These are phyloP conservation scores for Lasioglossum lativentre DNA, from an alignment of 2,888 invertebrate species.

Conservation along the genomic window DNA sequence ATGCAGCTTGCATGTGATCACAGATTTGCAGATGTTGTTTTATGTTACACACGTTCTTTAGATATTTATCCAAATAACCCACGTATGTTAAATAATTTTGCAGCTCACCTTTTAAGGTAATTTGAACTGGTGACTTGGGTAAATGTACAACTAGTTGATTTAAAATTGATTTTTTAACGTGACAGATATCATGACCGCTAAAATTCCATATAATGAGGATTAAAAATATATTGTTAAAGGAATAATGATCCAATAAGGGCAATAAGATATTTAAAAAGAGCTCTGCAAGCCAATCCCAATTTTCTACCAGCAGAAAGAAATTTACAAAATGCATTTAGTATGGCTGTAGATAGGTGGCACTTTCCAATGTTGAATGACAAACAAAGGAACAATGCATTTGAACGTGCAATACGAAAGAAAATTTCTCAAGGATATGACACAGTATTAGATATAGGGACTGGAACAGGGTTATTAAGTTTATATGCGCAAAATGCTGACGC, in stretches of 20 bases:
- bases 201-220: constrained; percentile 60
- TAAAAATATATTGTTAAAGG: constrained; percentile 82
- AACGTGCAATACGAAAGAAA: constrained; percentile 87
- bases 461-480: constrained; percentile 91
- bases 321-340: constrained; percentile 89
- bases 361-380: constrained; percentile 93
- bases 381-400: constrained; percentile 88
- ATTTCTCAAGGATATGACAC: constrained; percentile 85
- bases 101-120: constrained; percentile 77
- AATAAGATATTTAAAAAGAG: constrained; percentile 86
- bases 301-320: constrained; percentile 88
- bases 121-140: constrained; percentile 17
- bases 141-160: constrained; percentile 33
- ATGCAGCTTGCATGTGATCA: constrained; percentile 70
- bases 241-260: constrained; percentile 87
- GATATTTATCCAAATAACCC: constrained; percentile 74
- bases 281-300: constrained; percentile 85
- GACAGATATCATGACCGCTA: constrained; percentile 61
- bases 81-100: constrained; percentile 78
- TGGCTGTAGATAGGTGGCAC: constrained; percentile 92
- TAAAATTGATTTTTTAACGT: constrained; percentile 55
- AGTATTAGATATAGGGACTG: constrained; percentile 91
- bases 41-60: constrained; percentile 75
- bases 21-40: constrained; percentile 70
- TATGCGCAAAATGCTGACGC: constrained; percentile 87